Evolutionary conservation across 2,797 vertebrate species (phyloP), one percentile per base, ranked within the genome.

Genomic region (Peromyscus eremicus): DNA sequence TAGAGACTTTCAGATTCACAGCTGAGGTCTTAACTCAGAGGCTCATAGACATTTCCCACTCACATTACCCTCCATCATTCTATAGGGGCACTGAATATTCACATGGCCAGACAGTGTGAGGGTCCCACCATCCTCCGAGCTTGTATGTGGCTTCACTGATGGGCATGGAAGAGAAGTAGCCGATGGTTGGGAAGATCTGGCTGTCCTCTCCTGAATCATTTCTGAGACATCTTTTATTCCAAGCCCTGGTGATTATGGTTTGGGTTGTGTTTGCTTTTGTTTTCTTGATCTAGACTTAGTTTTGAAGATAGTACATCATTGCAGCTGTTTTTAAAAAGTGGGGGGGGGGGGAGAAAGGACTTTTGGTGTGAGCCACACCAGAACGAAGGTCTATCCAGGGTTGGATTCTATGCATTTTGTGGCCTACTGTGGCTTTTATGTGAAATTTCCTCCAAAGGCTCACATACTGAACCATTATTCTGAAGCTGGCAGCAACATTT

Each of bases 41-140:
- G 11, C n/a, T 0, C 55, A 27, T 2, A 46, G 8, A 11, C 55
- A 49, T 2, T 40, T 21, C 16, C 1, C 2, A 19, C 46, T 71
- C 84, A 70, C 19, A 70, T 27, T 2, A 17, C 13, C 10, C 64
- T 34, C 64, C 13, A 6, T 17, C 6, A 34, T 49, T 9, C 17
- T 13, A 0, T 43, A 68, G 0, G 0, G 29, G 40, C 6, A 68
- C 11, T 68, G 3, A 0, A 10, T 49, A 2, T 27, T 82, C 80
- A 40, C 4, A 29, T 11, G 37, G 8, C 14, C n/a, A 62, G 19
- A 0, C 77, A n/a, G 37, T 10, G 37, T 43, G 25, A 40, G n/a
- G 23, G 3, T 62, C 14, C 13, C 25, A 62, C 7, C 8, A 2
- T 43, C 7, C 25, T 29, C 4, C 8, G 11, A 83, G 0, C 37